A percentile compares a stretch with the other conserved stretches of the same genome.
Conservation (phyloP, 1,140 invertebrate species). For the Papilio dardanus region DNA sequence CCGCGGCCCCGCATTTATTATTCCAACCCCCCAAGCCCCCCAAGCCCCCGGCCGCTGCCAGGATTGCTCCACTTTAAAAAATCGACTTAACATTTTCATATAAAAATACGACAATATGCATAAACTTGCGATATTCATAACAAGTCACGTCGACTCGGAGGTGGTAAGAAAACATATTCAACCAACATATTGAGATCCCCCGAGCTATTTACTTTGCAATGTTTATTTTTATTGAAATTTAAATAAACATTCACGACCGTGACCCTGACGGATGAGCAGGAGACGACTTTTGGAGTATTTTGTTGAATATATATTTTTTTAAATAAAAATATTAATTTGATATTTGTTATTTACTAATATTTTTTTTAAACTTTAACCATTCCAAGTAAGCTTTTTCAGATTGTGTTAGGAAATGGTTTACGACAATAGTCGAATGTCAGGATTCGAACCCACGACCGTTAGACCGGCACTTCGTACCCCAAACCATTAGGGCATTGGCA, state of each 20-base stretch:
- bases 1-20: slow-evolving; percentile 63
- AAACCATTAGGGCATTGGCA: too few relatives aligned
- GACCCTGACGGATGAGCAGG: background rate
- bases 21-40: slow-evolving; percentile 43
- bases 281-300: background rate
- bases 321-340: too few relatives aligned
- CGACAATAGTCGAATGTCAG: too few relatives aligned
- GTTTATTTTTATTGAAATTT: slow-evolving; percentile 3
- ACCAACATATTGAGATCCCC: background rate
- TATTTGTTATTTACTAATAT: too few relatives aligned
- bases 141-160: slow-evolving; percentile 18
- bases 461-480: too few relatives aligned
- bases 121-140: slow-evolving; percentile 10
- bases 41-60: slow-evolving; percentile 1
- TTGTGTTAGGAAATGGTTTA: too few relatives aligned
- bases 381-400: too few relatives aligned
- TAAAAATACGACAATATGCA: slow-evolving; percentile 39
- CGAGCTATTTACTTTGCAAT: background rate
- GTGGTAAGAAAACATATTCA: slow-evolving; percentile 3
- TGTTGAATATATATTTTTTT: too few relatives aligned
- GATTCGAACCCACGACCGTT: too few relatives aligned
- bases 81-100: slow-evolving; percentile 42
- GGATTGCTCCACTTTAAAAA: slow-evolving; percentile 47
- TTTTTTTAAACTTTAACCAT: too few relatives aligned
- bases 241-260: background rate